A percentile compares a stretch with the other conserved stretches of the same genome.
Evolutionary conservation across 2,888 invertebrate species (phyloP).

Genomic region (Amorpha juglandis): DNA sequence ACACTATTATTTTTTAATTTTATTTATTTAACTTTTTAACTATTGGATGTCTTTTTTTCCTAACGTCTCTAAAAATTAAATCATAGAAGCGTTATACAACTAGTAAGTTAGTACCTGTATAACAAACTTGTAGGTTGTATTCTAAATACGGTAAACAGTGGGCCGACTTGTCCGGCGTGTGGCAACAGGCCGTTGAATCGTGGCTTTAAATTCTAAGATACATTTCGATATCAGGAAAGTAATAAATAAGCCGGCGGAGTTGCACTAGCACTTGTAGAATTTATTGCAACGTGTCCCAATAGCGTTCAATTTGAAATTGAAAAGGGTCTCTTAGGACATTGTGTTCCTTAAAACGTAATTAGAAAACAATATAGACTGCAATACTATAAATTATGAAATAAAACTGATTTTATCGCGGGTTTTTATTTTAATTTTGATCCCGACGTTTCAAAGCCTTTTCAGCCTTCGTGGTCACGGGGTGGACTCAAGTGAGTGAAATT

Average conservation of each 20-base stretch:
- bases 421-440: no score
- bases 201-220: slow-evolving; percentile 22
- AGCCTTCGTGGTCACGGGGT: no score
- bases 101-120: no score
- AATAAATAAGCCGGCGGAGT: slow-evolving; percentile 10
- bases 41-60: neutral
- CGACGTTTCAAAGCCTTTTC: no score
- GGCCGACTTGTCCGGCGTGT: slow-evolving; percentile 9
- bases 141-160: slow-evolving; percentile 20
- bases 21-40: no score
- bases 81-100: neutral
- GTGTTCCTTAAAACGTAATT: no score
- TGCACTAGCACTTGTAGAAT: slow-evolving; percentile 20
- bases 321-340: slow-evolving; percentile 6
- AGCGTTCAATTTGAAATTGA: neutral
- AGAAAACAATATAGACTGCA: no score
- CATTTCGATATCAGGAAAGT: slow-evolving; percentile 21
- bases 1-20: no score
- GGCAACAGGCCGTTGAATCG: slow-evolving; percentile 3
- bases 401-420: no score
- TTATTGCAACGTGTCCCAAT: slow-evolving; percentile 16
- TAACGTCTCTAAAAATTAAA: neutral
- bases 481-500: no score
- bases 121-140: slow-evolving; percentile 12
- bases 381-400: no score